Conservation (phyloP, 2,797 vertebrate species). For the Phylloscopus collybita region DNA sequence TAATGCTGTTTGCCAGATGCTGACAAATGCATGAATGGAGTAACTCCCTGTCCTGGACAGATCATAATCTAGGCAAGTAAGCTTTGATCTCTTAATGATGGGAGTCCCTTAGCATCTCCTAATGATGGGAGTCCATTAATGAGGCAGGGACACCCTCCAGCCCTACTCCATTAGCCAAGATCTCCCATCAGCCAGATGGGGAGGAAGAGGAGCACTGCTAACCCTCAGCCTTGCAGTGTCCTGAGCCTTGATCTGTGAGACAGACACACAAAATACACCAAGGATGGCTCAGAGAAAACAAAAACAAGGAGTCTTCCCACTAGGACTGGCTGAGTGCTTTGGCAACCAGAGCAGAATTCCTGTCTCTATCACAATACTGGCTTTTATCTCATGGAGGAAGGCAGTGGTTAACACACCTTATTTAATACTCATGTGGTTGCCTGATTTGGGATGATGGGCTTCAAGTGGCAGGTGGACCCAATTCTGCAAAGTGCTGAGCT, state of each 20-base stretch:
- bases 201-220: background rate
- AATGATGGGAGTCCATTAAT: background rate
- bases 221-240: rapidly evolving
- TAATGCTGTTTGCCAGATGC: background rate
- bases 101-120: background rate
- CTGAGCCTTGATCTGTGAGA: background rate
- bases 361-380: background rate
- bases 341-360: background rate
- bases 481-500: background rate
- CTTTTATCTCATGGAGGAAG: background rate
- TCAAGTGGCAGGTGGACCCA: background rate
- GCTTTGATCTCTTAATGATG: background rate
- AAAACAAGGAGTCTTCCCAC: background rate
- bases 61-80: background rate
- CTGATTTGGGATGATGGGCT: background rate
- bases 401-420: background rate
- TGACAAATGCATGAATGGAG: background rate
- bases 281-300: background rate
- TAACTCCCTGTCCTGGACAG: background rate
- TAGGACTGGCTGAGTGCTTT: background rate
- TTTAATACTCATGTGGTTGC: background rate
- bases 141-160: background rate
- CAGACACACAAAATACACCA: background rate
- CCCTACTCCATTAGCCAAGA: rapidly evolving
- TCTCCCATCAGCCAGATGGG: background rate